A percentile compares a stretch with the other conserved stretches of the same genome.
These are phyloP conservation scores for Mobula birostris DNA, from an alignment of 2,113 vertebrate genomes.

Conservation along the genomic window DNA sequence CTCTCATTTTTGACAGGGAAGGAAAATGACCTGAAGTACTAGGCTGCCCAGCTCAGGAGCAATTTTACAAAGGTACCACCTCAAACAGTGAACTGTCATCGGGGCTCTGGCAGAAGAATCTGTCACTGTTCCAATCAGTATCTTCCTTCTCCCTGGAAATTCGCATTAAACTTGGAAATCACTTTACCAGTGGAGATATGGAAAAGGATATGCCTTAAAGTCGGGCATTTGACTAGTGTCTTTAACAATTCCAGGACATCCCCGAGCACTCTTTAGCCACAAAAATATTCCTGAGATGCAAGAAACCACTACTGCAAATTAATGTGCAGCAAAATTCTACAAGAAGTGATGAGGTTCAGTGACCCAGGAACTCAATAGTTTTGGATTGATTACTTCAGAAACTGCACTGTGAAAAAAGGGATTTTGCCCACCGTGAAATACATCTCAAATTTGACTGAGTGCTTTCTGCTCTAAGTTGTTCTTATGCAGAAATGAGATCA, in stretches of 20 bases:
- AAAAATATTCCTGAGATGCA: not conserved
- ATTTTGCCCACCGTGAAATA: too few relatives aligned
- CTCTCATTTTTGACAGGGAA: not conserved
- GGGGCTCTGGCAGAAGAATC: not conserved
- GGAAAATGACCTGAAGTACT: not conserved
- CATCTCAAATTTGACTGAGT: too few relatives aligned
- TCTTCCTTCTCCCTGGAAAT: not conserved
- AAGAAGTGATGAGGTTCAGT: not conserved
- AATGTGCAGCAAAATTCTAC: not conserved
- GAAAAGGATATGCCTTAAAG: not conserved
- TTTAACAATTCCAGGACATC: not conserved
- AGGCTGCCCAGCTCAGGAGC: not conserved
- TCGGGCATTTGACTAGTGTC: not conserved
- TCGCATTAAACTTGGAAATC: not conserved
- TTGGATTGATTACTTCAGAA: too few relatives aligned
- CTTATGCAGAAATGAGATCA: too few relatives aligned
- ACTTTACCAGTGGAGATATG: not conserved
- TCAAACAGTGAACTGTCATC: not conserved
- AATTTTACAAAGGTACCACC: not conserved
- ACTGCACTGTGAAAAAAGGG: too few relatives aligned
- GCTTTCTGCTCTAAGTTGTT: too few relatives aligned
- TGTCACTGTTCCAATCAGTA: not conserved
- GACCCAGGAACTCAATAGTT: too few relatives aligned
- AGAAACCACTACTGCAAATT: not conserved
- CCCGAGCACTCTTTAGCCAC: not conserved